Base-by-base conservation (phyloP, 2,888 invertebrate species). In the Cheilosia vernalis region DNA sequence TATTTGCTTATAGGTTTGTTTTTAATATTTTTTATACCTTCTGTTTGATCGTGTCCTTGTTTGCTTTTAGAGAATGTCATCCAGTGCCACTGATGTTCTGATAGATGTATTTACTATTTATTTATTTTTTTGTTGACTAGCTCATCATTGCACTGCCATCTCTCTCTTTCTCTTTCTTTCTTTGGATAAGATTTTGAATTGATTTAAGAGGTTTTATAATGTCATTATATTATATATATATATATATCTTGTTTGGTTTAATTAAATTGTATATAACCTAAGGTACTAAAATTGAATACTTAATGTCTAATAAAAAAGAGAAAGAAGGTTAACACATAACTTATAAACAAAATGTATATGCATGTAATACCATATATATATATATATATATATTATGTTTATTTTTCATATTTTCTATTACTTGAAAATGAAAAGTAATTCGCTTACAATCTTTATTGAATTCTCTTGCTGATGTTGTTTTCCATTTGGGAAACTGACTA, bases 251-350 rank as follows among this genome's bases (percentile, higher is more conserved):
- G 15, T 47, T 58, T 33, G 60, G 49, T 72, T 42, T 40, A 76
- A 58, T 58, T 66, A 49, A 56, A 56, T 42, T 73, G 37, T 49
- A 69, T 67, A 67, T 74, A 80, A 33, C 70, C 55, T 81, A 76
- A 74, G 69, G 76, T 82, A 80, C 80, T 81, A 74, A 81, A 81
- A 69, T 69, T 70, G 33, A 76, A 76, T 70, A 76, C 60, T 82
- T 82, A 82, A 60, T 6, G n/a, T 53, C 69, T 76, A 76, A 58
- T 17, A 64, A 76, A 42, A 42, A 74, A 56, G 49, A 51, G 15
- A 51, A 69, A 40, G 27, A 42, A 61, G 21, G 6, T 17, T 47
- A 64, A 69, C 24, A 63, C 15, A 33, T 53, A 44, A 61, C 55
- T 10, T 37, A 61, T 61, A 77, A 64, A 77, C 66, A 58, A 72